Percentiles rank a stretch among this genome's conserved stretches.
These are phyloP conservation scores for Rhinolophus sinicus DNA, from an alignment of 2,113 vertebrate species.

Conservation along the genomic window DNA sequence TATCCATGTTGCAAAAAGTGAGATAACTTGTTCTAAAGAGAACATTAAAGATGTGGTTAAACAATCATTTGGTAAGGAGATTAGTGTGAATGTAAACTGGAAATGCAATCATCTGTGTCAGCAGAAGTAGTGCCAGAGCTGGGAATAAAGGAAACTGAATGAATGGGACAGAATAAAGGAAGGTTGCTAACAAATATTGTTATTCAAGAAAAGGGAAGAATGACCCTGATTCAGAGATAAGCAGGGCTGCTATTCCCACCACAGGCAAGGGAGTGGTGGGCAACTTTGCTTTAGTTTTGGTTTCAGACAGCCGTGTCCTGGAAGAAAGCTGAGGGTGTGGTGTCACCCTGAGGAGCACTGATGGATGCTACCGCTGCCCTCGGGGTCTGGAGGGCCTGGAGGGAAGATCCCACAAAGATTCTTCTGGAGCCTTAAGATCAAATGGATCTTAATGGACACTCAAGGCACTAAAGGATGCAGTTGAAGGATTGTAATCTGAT, in stretches of 20 bases:
- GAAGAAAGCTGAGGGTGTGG: background rate
- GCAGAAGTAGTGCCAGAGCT: background rate
- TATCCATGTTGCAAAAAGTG: background rate
- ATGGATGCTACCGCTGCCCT: too few species aligned
- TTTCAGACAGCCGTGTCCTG: background rate
- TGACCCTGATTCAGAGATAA: background rate
- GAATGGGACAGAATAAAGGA: background rate
- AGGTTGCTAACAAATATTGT: background rate
- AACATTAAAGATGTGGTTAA: background rate
- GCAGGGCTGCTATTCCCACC: background rate
- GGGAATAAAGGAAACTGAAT: background rate
- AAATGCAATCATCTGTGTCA: background rate
- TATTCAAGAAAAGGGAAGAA: background rate
- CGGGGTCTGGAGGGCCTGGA: background rate
- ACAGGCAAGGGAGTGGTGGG: background rate
- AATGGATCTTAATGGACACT: background rate
- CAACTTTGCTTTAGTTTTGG: background rate
- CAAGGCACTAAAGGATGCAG: background rate
- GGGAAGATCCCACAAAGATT: background rate
- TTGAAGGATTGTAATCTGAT: background rate
- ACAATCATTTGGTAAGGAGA: background rate
- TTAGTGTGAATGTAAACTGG: background rate
- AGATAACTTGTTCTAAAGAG: background rate
- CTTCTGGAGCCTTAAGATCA: background rate
- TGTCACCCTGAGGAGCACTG: accelerated